These are phyloP conservation scores for Latheticus oryzae DNA, from an alignment of 2,888 invertebrate species.

Conservation along the genomic window DNA sequence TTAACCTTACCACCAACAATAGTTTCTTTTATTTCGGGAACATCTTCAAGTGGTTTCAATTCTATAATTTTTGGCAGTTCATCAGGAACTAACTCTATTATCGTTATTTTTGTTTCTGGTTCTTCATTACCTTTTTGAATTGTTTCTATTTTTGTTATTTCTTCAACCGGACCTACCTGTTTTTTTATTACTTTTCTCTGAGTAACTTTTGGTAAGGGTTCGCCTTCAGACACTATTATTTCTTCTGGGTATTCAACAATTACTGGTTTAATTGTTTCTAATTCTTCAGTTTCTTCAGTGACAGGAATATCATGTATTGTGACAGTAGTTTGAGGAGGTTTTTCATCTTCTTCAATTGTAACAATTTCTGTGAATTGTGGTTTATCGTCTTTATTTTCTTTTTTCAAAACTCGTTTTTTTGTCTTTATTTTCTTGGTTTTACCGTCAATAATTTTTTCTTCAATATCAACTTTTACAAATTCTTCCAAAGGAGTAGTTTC, in stretches of 20 bases:
- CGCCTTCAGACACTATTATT: slow-evolving; percentile 52
- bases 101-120: slow-evolving; percentile 50
- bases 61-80: slow-evolving; percentile 43
- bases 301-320: slow-evolving; percentile 48
- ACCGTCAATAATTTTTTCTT: slow-evolving; percentile 46
- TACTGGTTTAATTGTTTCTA: slow-evolving; percentile 45
- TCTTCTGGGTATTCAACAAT: slow-evolving; percentile 46
- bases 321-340: slow-evolving; percentile 61
- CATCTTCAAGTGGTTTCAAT: slow-evolving; percentile 41
- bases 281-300: slow-evolving; percentile 49
- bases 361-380: slow-evolving; percentile 67
- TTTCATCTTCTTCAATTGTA: slow-evolving; percentile 63
- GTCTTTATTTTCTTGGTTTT: slow-evolving; percentile 48
- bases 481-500: slow-evolving; percentile 47
- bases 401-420: slow-evolving; percentile 49
- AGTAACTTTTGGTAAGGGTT: slow-evolving; percentile 46
- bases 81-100: slow-evolving; percentile 42
- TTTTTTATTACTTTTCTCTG: slow-evolving; percentile 57
- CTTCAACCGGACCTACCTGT: slow-evolving; percentile 47
- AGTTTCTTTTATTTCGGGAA: slow-evolving; percentile 45
- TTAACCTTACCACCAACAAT: slow-evolving; percentile 44
- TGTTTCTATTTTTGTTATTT: slow-evolving; percentile 39
- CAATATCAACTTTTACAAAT: slow-evolving; percentile 46
- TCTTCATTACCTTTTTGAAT: slow-evolving; percentile 42
- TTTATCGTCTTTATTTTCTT: slow-evolving; percentile 61